Evolutionary conservation across 2,797 vertebrate genomes (phyloP).

Genomic region (Catharus ustulatus): DNA sequence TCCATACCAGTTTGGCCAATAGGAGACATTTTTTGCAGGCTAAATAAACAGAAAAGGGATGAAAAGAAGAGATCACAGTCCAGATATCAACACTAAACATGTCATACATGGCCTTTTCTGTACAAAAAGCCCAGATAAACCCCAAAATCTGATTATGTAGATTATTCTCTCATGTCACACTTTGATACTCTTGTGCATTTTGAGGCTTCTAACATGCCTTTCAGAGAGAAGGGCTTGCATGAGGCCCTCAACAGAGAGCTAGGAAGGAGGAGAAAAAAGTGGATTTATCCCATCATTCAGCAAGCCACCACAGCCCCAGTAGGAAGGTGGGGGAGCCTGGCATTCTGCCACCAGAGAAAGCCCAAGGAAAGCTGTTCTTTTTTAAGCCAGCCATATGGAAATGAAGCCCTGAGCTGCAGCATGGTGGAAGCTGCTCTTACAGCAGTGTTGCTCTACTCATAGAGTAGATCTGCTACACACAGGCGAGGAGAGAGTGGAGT

Average conservation of each 20-base stretch:
- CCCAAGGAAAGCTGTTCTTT: background rate
- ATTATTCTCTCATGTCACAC: background rate
- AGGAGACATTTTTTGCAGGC: background rate
- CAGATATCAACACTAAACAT: background rate
- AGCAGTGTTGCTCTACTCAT: background rate
- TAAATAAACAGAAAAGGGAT: background rate
- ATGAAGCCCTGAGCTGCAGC: background rate
- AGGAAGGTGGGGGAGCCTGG: conserved; percentile 3
- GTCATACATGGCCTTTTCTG: background rate
- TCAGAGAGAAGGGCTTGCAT: background rate
- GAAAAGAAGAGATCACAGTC: background rate
- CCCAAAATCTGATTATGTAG: conserved; percentile 24
- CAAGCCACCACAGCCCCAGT: conserved; percentile 28
- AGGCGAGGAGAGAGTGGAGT: background rate
- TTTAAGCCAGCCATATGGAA: background rate
- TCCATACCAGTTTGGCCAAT: background rate
- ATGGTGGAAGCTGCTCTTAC: background rate
- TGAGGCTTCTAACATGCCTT: background rate
- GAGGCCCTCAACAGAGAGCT: background rate
- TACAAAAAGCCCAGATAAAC: background rate
- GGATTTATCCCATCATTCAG: background rate
- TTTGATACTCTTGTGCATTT: background rate
- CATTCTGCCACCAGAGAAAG: background rate
- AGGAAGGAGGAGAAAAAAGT: background rate
- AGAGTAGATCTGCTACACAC: background rate